These are phyloP conservation scores for Speoplatyrhinus poulsoni DNA, from an alignment of 2,113 vertebrate species.

Conservation along the genomic window DNA sequence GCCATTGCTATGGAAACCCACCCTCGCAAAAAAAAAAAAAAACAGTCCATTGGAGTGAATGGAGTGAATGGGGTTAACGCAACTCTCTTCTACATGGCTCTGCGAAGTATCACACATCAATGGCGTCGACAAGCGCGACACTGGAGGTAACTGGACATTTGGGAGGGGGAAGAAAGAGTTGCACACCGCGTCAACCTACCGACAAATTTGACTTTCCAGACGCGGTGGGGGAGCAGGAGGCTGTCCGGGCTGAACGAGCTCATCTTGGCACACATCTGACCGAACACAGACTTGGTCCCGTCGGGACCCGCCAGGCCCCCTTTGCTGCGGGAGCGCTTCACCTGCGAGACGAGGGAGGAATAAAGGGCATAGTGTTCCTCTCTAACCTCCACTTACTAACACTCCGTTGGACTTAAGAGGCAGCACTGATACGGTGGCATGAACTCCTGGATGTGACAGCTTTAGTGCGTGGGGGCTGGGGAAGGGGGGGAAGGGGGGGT, in stretches of 20 bases:
- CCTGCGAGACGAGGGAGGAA: conserved; percentile 69
- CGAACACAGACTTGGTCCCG: conserved; percentile 97
- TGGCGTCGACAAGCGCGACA: too few relatives aligned
- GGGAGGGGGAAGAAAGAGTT: too few relatives aligned
- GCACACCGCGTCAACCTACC: conserved; percentile 72
- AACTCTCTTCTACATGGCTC: too few relatives aligned
- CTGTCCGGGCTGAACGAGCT: conserved; percentile 95
- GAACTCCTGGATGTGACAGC: conserved; percentile 35
- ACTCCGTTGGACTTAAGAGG: conserved; percentile 17
- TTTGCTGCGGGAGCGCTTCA: conserved; percentile 98
- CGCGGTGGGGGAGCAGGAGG: conserved; percentile 93
- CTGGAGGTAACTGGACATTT: too few relatives aligned
- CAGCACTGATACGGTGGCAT: conserved; percentile 13
- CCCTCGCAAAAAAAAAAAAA: too few relatives aligned
- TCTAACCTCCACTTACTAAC: conserved; percentile 19
- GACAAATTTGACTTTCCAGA: conserved; percentile 99
- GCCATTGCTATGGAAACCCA: too few relatives aligned
- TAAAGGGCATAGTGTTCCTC: background rate
- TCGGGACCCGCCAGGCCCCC: conserved; percentile 95
- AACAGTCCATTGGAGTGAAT: too few relatives aligned
- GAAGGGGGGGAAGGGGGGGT: background rate
- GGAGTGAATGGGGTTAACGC: too few relatives aligned
- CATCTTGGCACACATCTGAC: conserved; percentile 99
- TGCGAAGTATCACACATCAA: too few relatives aligned
- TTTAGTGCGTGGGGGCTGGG: conserved; percentile 15